Base-by-base conservation (phyloP, 2,113 vertebrate genomes). In the Brachyhypopomus occidentalis region DNA sequence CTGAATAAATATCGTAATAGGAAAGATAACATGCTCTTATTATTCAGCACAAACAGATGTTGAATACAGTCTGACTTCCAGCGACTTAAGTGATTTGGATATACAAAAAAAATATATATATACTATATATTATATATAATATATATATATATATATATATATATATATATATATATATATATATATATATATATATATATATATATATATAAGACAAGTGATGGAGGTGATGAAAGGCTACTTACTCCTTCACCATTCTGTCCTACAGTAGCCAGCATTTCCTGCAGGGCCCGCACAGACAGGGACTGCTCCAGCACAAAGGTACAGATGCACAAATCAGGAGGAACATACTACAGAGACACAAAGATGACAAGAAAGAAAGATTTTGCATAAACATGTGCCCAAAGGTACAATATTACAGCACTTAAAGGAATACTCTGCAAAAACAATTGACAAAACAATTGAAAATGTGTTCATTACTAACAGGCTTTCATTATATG, bases 251-350 rank as follows among this genome's bases (percentile, higher is more conserved):
- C 96, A 8, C 90, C 86, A 90, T 90, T 95, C 83, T 94, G 94
- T 4, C 91, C 93, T 9, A 95, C 95, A 88, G 90, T 96, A 83
- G 97, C 96, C 86, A 99, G 92, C 97, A 99, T 99, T 93, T 99
- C 97, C 89, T 99, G 97, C 84, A 99, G 95, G 52, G 97, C 97
- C 89, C 97, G 94, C 86, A 99, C 97, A 25, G 97, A 99, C 0
- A 98, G 91, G 59, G 97, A 95, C 90, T 99, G 97, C 87, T 98
- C 97, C 94, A 99, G 89, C 82, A 98, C 96, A 63, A 99, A 99
- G 92, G 92, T 97, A 92, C 97, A 99, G 88, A 99, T 89, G 30
- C 96, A 98, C 89, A 99, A 92, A 91, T 99, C 97, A 30, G 97
- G 97, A 93, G 97, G 97, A 87, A 98, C 93, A 94, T 94, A 93